Base-by-base conservation (phyloP, 2,888 invertebrate species). In the Deroplatys truncata region DNA sequence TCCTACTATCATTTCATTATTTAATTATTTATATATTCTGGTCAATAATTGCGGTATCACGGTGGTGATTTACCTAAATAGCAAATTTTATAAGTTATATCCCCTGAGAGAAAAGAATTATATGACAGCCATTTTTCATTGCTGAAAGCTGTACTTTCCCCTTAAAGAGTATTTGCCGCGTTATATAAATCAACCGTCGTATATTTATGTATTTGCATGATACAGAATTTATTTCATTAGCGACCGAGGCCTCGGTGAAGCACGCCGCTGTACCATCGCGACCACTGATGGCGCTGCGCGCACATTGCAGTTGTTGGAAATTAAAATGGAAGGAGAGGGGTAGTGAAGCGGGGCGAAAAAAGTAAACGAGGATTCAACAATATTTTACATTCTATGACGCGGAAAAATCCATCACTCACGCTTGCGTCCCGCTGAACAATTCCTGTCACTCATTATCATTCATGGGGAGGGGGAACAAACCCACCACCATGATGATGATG, bases 301-400 rank as follows among this genome's bases (percentile, higher is more conserved):
- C 31, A 87, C 82, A 87, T 56, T 87, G 43, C 82, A 87, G 83
- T 87, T 72, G 56, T 20, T 87, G 82, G 72, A 83, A 87, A 87
- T 87, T 35, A 83, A 87, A 87, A 87, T 83, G n/a, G 20, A 72
- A 28, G n/a, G 84, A 84, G 84, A 84, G 29, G 84, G 29, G 29
- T 28, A 29, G 84, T 28, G 56, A 25, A 82, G 28, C 28, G 31
- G 20, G 82, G 28, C 7, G 20, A 43, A 84, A 56, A 82, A 85
- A 89, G 82, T n/a, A 89, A 43, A 89, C 84, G 82, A 85, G 82
- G 16, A 87, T 87, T 83, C 72, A 82, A 84, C 89, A 89, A 89
- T 89, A 89, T 89, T 89, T 89, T 82, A 89, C 89, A 85, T 85
- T 82, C 89, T 85, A 85, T 89, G 89, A 89, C 85, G 89, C 89